Evolutionary conservation across 2,113 vertebrate genomes (phyloP).

Genomic region (Gadus chalcogrammus): DNA sequence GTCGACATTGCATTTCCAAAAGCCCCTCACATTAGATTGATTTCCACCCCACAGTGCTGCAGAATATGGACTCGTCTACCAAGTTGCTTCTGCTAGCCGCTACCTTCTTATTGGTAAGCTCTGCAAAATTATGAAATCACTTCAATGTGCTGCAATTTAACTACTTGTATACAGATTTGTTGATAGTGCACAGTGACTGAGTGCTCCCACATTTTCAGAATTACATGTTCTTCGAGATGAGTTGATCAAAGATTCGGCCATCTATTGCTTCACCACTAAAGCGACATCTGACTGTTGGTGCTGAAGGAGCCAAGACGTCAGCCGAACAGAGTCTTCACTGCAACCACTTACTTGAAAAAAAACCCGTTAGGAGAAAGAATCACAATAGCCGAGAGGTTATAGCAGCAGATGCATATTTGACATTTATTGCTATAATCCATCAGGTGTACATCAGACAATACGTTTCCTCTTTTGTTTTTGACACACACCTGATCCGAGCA

Average conservation of each 20-base stretch:
- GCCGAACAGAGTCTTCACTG: neutral
- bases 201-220: conserved; percentile 50
- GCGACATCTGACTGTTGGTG: neutral
- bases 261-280: neutral
- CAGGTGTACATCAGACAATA: conserved; percentile 54
- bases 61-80: conserved; percentile 55
- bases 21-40: conserved; percentile 1
- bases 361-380: conserved; percentile 25
- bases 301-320: too few species aligned
- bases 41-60: conserved; percentile 59
- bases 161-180: neutral
- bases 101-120: conserved; percentile 70
- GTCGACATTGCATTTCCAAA: neutral
- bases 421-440: conserved; percentile 78
- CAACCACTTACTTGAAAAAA: neutral
- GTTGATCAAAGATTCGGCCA: conserved; percentile 49
- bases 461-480: conserved; percentile 33
- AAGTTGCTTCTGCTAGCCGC: conserved; percentile 70
- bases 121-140: neutral
- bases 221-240: conserved; percentile 79
- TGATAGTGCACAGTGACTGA: neutral
- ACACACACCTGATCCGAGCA: conserved; percentile 53
- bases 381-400: conserved; percentile 23
- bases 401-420: conserved; percentile 76
- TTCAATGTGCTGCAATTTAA: neutral